Base-by-base conservation (phyloP, 2,113 vertebrate genomes). In the Mus musculus region DNA sequence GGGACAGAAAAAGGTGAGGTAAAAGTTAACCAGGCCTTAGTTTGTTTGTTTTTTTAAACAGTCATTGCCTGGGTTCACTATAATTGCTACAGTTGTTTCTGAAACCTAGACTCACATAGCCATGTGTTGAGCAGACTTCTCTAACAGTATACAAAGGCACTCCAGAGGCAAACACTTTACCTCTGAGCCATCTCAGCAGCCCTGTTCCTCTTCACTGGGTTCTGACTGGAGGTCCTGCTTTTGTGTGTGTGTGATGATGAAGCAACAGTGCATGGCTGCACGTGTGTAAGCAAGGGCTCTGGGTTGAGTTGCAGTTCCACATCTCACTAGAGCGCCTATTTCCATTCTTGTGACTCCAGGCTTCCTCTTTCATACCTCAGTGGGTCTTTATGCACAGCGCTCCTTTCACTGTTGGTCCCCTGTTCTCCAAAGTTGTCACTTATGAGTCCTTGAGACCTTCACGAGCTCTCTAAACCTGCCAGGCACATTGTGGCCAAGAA, bases 11-110 rank as follows among this genome's bases (percentile, higher is more conserved):
- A 90, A 39, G 22, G 39, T 84, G 85, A 92, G 61, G 69, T 88
- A 73, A 96, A 89, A 93, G 39, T 93, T 59, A 69, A 92, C 28
- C 77, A 88, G 71, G 65, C 65, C 61, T 94, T 72, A 88, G 81
- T 26, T 61, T 24, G 42, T 94, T 92, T 30, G 80, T 54, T 54
- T 54, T 54, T 54, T 12, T 80, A 95, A 95, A 89, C 39, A 80
- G 33, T 95, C n/a, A 84, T 78, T 89, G 11, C 81, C 93, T 67
- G 56, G 71, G 52, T 52, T 89, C 26, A 91, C 54, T 73, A 13
- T 59, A 95, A 94, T 88, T 90, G 85, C 0, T 36, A 26, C 16
- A 49, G 81, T 17, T 87, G 76, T 61, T 92, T 96, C 17, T 95
- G 63, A 95, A 93, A 76, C n/a, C 73, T 17, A 94, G 36, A 63